A percentile compares a stretch with the other conserved stretches of the same genome.
Evolutionary conservation across 2,113 vertebrate genomes (phyloP).

Genomic region (Menura novaehollandiae): DNA sequence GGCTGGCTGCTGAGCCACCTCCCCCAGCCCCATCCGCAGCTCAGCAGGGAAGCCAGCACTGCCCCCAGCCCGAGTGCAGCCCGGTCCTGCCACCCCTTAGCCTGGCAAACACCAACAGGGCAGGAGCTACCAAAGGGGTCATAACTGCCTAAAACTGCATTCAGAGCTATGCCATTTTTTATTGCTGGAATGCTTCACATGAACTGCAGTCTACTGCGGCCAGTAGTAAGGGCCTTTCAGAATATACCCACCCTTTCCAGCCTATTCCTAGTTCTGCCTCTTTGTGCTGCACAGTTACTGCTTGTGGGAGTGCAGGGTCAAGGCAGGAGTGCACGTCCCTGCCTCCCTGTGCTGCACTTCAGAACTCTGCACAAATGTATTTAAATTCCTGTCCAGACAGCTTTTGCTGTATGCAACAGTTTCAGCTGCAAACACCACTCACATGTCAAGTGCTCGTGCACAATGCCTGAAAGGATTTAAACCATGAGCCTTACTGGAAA

Average conservation of each 20-base stretch:
- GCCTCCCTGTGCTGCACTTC: not conserved
- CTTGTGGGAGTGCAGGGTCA: not conserved
- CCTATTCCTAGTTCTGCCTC: rapidly evolving
- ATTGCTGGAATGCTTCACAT: not conserved
- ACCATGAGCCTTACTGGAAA: not conserved
- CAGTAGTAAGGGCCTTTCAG: not conserved
- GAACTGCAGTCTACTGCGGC: not conserved
- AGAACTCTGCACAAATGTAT: not conserved
- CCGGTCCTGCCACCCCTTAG: not conserved
- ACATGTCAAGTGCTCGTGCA: rapidly evolving
- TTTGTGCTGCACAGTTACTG: not conserved
- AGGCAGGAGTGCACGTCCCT: rapidly evolving
- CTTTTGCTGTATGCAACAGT: not conserved
- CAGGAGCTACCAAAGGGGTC: too few species aligned
- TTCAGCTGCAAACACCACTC: not conserved
- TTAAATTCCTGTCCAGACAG: not conserved
- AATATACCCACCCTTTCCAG: not conserved
- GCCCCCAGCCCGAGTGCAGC: rapidly evolving
- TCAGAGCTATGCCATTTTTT: rapidly evolving
- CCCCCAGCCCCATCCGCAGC: rapidly evolving
- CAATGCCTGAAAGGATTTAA: not conserved
- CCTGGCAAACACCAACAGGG: rapidly evolving
- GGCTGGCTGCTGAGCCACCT: not conserved
- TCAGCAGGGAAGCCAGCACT: not conserved
- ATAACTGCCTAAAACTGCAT: rapidly evolving